These are phyloP conservation scores for Isaurus tuberculatus DNA, from an alignment of 92 coral and sea anemone species.

Conservation along the genomic window DNA sequence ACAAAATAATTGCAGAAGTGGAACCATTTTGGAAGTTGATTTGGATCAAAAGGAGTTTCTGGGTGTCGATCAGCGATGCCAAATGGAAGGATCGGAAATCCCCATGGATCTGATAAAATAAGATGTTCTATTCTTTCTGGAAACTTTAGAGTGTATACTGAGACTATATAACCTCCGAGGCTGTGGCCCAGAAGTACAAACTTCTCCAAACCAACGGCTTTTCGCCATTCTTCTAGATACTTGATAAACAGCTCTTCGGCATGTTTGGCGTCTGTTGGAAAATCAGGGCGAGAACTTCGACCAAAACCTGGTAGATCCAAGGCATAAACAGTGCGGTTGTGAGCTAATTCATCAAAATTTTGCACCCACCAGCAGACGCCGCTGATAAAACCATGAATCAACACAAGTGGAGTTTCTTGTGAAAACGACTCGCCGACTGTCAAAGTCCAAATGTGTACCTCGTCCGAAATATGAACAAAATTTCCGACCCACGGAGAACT, in stretches of 20 bases:
- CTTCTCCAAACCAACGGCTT: conserved; percentile 78
- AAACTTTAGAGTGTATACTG: conserved; percentile 83
- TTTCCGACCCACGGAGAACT: conserved; percentile 83
- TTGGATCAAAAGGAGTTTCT: conserved; percentile 56
- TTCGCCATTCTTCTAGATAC: conserved; percentile 93
- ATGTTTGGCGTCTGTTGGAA: conserved; percentile 61
- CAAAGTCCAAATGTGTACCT: conserved; percentile 86
- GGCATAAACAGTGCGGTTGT: conserved; percentile 87
- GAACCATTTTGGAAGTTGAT: conserved; percentile 83
- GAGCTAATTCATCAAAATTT: conserved; percentile 75
- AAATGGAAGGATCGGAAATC: conserved; percentile 91
- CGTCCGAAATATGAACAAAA: conserved; percentile 77
- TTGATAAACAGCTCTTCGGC: conserved; percentile 84
- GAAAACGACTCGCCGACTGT: conserved; percentile 76
- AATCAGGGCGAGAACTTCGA: conserved; percentile 87
- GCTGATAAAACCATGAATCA: conserved; percentile 88
- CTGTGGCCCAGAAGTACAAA: conserved; percentile 92
- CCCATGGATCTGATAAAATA: conserved; percentile 96
- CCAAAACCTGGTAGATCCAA: conserved; percentile 98
- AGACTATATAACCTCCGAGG: conserved; percentile 90
- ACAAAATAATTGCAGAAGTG: conserved; percentile 72
- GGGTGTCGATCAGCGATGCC: conserved; percentile 94
- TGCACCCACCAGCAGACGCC: conserved; percentile 96
- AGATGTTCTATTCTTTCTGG: conserved; percentile 86
- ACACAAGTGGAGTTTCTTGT: conserved; percentile 78